phyloP scores from a whole-genome alignment of 2,888 invertebrate species.

The Hydroisotoma schaefferi region DNA sequence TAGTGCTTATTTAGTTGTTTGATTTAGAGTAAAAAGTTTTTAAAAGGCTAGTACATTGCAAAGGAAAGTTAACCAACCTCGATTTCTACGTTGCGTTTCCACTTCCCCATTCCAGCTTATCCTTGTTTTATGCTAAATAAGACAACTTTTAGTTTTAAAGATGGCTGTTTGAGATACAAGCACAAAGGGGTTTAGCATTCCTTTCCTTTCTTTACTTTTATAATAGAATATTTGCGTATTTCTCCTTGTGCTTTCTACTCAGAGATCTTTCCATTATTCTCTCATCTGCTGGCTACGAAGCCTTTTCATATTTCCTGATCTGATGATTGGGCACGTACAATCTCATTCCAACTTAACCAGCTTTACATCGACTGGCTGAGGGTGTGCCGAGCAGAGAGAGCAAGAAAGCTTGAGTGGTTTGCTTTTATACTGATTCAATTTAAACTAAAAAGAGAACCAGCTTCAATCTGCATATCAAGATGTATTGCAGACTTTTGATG shows the following conservation, averaged over 20 bases:
- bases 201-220: too few relatives aligned
- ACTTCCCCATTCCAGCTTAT: too few relatives aligned
- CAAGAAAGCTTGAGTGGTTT: slow-evolving; percentile 2
- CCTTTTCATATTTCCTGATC: neutral
- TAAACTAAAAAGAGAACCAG: neutral
- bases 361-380: too few relatives aligned
- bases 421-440: slow-evolving; percentile 1
- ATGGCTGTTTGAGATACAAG: neutral
- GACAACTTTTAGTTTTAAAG: neutral
- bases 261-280: neutral
- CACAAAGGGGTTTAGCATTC: too few relatives aligned
- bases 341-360: slow-evolving; percentile 9
- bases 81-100: too few relatives aligned
- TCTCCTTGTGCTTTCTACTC: too few relatives aligned
- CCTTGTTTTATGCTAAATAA: too few relatives aligned
- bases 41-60: neutral
- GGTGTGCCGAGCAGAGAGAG: too few relatives aligned
- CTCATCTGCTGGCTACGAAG: neutral
- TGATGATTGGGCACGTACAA: slow-evolving; percentile 14
- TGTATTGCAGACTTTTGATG: slow-evolving; percentile 10
- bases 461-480: slow-evolving; percentile 17
- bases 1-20: neutral
- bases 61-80: too few relatives aligned
- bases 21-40: neutral
- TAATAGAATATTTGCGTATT: too few relatives aligned